phyloP scores from a whole-genome alignment of 2,113 vertebrate species.

The Puntigrus tetrazona region DNA sequence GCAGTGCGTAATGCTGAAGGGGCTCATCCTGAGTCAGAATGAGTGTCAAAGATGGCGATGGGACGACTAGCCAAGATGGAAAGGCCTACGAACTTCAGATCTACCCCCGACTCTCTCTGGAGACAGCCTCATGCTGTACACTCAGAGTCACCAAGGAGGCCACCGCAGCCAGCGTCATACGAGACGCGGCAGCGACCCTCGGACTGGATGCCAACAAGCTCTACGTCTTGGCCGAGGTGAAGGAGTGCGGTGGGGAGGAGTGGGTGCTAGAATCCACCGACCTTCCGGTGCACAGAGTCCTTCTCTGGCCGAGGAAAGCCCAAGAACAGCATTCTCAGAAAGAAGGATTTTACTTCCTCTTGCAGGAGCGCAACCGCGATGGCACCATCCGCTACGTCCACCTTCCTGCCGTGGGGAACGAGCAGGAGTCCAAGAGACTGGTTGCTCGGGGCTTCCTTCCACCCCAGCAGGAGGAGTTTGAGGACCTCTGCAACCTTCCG shows the following conservation, averaged over 20 bases:
- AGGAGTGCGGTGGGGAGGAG: slow-evolving; percentile 93
- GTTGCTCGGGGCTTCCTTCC: slow-evolving; percentile 92
- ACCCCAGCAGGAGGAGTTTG: slow-evolving; percentile 85
- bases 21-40: slow-evolving; percentile 83
- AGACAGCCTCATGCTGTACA: slow-evolving; percentile 79
- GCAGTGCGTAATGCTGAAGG: slow-evolving; percentile 85
- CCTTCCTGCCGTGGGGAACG: slow-evolving; percentile 77
- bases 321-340: slow-evolving; percentile 86
- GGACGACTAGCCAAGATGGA: slow-evolving; percentile 77
- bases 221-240: slow-evolving; percentile 94
- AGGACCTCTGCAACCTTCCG: slow-evolving; percentile 93
- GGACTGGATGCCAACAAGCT: slow-evolving; percentile 80
- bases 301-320: slow-evolving; percentile 94
- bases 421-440: slow-evolving; percentile 78
- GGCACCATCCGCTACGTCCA: slow-evolving; percentile 87
- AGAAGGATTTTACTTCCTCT: slow-evolving; percentile 92
- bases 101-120: slow-evolving; percentile 82
- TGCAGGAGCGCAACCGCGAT: slow-evolving; percentile 88
- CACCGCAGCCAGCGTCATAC: slow-evolving; percentile 85
- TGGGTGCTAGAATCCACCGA: slow-evolving; percentile 93
- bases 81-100: slow-evolving; percentile 86
- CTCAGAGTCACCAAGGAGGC: slow-evolving; percentile 87
- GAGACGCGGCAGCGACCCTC: slow-evolving; percentile 76
- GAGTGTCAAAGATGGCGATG: slow-evolving; percentile 88
- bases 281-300: slow-evolving; percentile 88